Conservation (phyloP, 2,797 vertebrate genomes). For the Phataginus tricuspis region DNA sequence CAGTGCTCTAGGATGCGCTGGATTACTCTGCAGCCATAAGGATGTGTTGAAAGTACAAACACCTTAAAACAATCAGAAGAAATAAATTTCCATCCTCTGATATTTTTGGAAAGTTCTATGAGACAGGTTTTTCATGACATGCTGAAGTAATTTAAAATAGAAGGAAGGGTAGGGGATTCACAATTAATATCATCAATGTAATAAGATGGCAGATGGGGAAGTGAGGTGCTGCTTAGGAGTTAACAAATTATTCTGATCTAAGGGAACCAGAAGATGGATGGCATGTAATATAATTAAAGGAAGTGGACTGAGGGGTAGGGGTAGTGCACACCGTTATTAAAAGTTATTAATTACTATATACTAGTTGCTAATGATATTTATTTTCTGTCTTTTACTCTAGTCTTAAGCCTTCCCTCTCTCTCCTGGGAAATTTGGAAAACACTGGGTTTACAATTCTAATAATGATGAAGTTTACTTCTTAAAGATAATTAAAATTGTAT, state of each 20-base stretch:
- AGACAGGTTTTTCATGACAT: background rate
- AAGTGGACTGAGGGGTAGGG: background rate
- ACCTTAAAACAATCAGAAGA: constrained; percentile 87
- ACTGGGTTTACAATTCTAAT: background rate
- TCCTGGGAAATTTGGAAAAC: background rate
- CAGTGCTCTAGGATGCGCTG: constrained; percentile 98
- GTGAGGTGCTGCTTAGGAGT: background rate
- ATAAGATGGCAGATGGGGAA: background rate
- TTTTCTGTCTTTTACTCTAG: constrained; percentile 4
- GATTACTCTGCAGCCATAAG: constrained; percentile 98
- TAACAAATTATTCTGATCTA: background rate
- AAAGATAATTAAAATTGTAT: background rate
- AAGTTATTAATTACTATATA: background rate
- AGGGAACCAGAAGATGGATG: background rate
- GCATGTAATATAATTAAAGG: background rate
- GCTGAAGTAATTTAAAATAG: background rate
- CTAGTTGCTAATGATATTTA: constrained; percentile 1
- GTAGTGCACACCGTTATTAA: background rate
- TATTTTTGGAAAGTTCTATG: background rate
- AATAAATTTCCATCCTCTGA: background rate
- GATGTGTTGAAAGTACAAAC: constrained; percentile 98
- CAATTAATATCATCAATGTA: background rate
- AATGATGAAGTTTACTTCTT: background rate
- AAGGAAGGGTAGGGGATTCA: background rate
- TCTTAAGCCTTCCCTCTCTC: background rate